Evolutionary conservation across 2,888 invertebrate species (phyloP).

Genomic region (Cosmopolites sordidus): DNA sequence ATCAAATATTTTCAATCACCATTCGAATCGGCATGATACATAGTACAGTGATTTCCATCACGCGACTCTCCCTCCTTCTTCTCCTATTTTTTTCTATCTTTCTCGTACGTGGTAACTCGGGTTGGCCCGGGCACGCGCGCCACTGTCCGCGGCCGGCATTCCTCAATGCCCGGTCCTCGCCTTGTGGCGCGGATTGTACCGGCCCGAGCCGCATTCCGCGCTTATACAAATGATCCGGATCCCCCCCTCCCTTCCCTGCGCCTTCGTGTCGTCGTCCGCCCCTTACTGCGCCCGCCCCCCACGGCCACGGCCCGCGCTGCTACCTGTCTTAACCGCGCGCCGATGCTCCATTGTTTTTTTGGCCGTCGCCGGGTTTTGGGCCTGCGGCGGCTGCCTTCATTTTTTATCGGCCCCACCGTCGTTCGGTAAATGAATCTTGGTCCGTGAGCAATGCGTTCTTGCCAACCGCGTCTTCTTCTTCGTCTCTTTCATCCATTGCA

Average conservation of each 20-base stretch:
- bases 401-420: conserved; percentile 11
- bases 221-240: conserved; percentile 51
- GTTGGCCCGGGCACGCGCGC: conserved; percentile 16
- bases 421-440: conserved; percentile 13
- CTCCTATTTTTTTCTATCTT: not conserved
- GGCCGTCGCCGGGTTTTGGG: conserved; percentile 22
- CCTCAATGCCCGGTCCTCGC: conserved; percentile 36
- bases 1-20: too few relatives aligned
- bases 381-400: conserved; percentile 25
- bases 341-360: conserved; percentile 46
- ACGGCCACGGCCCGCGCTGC: conserved; percentile 35
- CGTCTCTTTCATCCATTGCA: too few relatives aligned
- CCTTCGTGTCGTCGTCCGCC: not conserved
- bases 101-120: not conserved
- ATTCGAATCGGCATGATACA: too few relatives aligned
- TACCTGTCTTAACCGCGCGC: conserved; percentile 48
- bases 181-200: conserved; percentile 46
- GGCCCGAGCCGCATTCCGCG: conserved; percentile 50
- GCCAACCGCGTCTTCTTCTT: too few relatives aligned
- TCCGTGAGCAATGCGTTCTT: too few relatives aligned
- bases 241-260: conserved; percentile 36
- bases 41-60: not conserved
- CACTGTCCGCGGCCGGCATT: conserved; percentile 25
- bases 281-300: conserved; percentile 4
- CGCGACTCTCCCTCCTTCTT: not conserved